Evolutionary conservation across 2,797 vertebrate species (phyloP).

Genomic region (Aselliscus stoliczkanus): DNA sequence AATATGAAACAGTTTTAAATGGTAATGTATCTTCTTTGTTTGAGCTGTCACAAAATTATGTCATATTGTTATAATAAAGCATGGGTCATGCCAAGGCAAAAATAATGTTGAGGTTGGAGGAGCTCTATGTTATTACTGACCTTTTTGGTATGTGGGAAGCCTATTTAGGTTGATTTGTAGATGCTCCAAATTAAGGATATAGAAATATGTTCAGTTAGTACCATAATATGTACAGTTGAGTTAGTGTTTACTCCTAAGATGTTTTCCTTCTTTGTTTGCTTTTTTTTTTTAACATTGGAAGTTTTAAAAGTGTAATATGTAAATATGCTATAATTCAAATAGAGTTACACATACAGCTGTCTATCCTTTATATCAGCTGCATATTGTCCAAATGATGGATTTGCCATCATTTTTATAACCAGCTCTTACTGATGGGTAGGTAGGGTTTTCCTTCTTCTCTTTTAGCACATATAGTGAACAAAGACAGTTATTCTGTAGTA

Average conservation of each 20-base stretch:
- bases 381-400: not conserved
- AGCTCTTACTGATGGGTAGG: not conserved
- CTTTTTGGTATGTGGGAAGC: not conserved
- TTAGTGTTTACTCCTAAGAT: not conserved
- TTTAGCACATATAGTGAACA: not conserved
- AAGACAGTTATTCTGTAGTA: not conserved
- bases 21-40: not conserved
- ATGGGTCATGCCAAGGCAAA: not conserved
- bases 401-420: not conserved
- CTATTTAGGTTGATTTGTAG: not conserved
- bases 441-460: not conserved
- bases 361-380: not conserved
- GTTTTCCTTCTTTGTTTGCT: not conserved
- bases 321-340: slow-evolving; percentile 7
- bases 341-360: not conserved
- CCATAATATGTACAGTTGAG: not conserved
- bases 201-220: not conserved
- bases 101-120: not conserved
- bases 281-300: not conserved
- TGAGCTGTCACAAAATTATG: not conserved
- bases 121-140: not conserved
- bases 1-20: not conserved
- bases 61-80: not conserved
- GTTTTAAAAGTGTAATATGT: not conserved
- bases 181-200: not conserved